Base-by-base conservation (phyloP, 2,797 vertebrate genomes). In the Falco cherrug region DNA sequence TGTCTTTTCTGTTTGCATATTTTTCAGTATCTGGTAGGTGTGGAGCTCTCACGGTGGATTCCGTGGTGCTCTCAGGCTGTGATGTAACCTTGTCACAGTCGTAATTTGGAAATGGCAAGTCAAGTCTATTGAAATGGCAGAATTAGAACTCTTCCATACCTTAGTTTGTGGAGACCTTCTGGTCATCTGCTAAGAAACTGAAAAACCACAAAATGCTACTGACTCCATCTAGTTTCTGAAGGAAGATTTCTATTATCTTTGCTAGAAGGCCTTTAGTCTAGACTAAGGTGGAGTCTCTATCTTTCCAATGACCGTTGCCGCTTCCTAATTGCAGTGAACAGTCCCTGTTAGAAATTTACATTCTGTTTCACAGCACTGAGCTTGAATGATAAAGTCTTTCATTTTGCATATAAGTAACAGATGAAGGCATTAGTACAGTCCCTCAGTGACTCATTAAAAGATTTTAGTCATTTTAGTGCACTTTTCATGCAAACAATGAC, bases 361-460 rank as follows among this genome's bases (percentile, higher is more conserved):
- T 7, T 43, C 19, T 31, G 17, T 71, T 92, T 84, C 87, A 79
- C 37, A 92, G 53, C 70, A 45, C 45, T 53, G 71, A 83, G 43
- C 29, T 59, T 91, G 69, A 84, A 70, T 41, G 70, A 90, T 59
- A 33, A 24, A 88, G 10, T 39, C 87, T 67, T 76, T 87, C 29
- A 7, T 84, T 91, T 87, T 93, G 67, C 91, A 90, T 41, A 73
- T n/a, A 65, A 78, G 16, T n/a, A 73, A 51, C 35, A 83, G 41
- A 89, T 84, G 59, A 95, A 92, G 80, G 74, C 74, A 87, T 89
- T 63, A 77, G 41, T 82, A 68, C 45, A 90, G 84, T 91, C 96
- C 93, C 95, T 90, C 50, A 29, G 90, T 76, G 90, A 59, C 85
- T 96, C 71, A 95, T 93, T 96, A 95, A 91, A 95, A 84, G 41